Evolutionary conservation across 2,797 vertebrate species (phyloP), one percentile per base, ranked within the genome.

Genomic region (Muraenolepis orangiensis): DNA sequence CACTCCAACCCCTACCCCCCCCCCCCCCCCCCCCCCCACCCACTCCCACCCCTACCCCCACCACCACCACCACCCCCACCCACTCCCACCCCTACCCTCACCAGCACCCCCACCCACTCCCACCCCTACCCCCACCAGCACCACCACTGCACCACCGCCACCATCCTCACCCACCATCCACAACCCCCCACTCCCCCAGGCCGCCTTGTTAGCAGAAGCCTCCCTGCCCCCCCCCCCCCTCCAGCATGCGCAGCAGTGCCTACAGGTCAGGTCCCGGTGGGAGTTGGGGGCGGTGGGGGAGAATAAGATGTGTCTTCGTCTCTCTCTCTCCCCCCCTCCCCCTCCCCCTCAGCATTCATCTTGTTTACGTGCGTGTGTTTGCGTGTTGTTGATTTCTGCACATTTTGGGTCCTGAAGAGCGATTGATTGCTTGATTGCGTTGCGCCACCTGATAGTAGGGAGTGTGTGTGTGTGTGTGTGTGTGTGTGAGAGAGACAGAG

Each of bases 121-220:
- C 51, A 57, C 18, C 20, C 51, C 20, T 20, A 18, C 40, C 40
- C 1, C 40, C 40, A n/a, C n/a, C n/a, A n/a, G n/a, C n/a, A n/a
- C n/a, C n/a, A n/a, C n/a, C n/a, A n/a, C n/a, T n/a, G n/a, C n/a
- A 12, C 38, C 38, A 42, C 1, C 40, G 16, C 42, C 42, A 18
- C 42, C 42, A 46, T 14, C 51, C 1, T 23, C 51, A 57, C 51
- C 51, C 51, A 6, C 20, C 20, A 0, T 51, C 42, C n/a, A n/a
- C n/a, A 42, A 70, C 81, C 90, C 91, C 90, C 87, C 74, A 86
- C 83, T 78, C 83, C 69, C 76, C 80, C 74, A 69, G 81, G 90
- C 86, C 93, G 90, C 91, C 81, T 90, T 84, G 91, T 91, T 90
- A 91, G 92, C 87, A 86, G 84, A 79, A 81, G 74, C 57, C 76